Percentiles rank a stretch among this genome's conserved stretches.
Evolutionary conservation across 1,140 invertebrate species (phyloP).

Genomic region (Drosophila watanabei): DNA sequence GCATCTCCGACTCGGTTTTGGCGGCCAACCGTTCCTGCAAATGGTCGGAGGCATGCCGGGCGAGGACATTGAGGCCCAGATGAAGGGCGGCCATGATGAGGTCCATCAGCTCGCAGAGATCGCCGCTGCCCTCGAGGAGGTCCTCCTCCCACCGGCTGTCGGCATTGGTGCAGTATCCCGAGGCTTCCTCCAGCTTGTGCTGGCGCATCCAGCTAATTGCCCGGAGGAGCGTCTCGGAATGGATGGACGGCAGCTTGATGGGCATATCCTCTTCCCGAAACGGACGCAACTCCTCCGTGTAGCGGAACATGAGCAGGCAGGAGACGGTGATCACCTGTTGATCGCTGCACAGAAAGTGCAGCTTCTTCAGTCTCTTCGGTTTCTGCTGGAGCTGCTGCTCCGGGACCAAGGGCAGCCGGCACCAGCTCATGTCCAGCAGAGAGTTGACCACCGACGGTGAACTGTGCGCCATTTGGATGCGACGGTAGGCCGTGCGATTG

Average conservation of each 20-base stretch:
- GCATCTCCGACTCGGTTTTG: slow-evolving; percentile 8
- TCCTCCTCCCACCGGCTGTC: slow-evolving; percentile 3
- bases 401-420: neutral
- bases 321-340: slow-evolving; percentile 32
- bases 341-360: slow-evolving; percentile 47
- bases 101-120: slow-evolving; percentile 40
- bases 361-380: neutral
- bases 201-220: slow-evolving; percentile 54
- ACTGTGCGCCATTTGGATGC: slow-evolving; percentile 41
- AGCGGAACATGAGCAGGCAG: slow-evolving; percentile 24
- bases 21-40: slow-evolving; percentile 22
- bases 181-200: slow-evolving; percentile 4
- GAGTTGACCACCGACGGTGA: neutral
- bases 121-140: neutral
- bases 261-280: slow-evolving; percentile 14
- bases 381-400: neutral
- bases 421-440: neutral
- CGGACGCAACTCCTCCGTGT: slow-evolving; percentile 13
- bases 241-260: slow-evolving; percentile 33
- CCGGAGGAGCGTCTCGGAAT: slow-evolving; percentile 24
- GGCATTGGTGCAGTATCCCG: neutral
- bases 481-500: slow-evolving; percentile 15
- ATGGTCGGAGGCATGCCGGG: slow-evolving; percentile 20
- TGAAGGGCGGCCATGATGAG: slow-evolving; percentile 39
- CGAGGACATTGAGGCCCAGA: slow-evolving; percentile 35